Evolutionary conservation across 2,888 invertebrate species (phyloP).

Genomic region (Malachius bipustulatus): DNA sequence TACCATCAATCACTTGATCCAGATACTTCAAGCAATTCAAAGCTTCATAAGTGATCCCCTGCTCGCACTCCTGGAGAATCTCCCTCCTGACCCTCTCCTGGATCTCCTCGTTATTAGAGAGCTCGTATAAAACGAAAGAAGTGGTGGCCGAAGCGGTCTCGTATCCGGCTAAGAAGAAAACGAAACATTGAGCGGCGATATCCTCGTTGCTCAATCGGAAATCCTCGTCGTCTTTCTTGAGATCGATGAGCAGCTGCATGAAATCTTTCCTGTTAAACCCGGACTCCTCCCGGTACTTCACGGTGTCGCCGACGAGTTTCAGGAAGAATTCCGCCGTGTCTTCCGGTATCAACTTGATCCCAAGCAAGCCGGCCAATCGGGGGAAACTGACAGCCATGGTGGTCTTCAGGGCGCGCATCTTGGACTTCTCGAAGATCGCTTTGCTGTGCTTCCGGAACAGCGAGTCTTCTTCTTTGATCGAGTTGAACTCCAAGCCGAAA

Average conservation of each 20-base stretch:
- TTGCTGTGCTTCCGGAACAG: background rate
- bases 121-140: background rate
- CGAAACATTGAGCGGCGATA: background rate
- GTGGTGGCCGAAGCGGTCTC: background rate
- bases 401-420: background rate
- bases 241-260: background rate
- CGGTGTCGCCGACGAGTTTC: background rate
- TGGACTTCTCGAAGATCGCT: background rate
- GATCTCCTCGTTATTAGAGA: background rate
- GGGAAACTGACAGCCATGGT: background rate
- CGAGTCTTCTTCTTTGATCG: background rate
- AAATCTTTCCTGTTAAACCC: background rate
- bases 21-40: too few species aligned
- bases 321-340: background rate
- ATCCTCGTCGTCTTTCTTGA: background rate
- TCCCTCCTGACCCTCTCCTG: slow-evolving; percentile 2
- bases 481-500: slow-evolving; percentile 1
- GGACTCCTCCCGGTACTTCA: background rate
- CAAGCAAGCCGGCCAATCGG: background rate
- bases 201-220: background rate
- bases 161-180: background rate
- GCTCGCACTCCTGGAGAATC: too few species aligned
- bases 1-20: too few species aligned
- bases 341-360: background rate
- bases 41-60: too few species aligned